phyloP scores from a whole-genome alignment of 2,797 vertebrate species.

The Geotria australis region DNA sequence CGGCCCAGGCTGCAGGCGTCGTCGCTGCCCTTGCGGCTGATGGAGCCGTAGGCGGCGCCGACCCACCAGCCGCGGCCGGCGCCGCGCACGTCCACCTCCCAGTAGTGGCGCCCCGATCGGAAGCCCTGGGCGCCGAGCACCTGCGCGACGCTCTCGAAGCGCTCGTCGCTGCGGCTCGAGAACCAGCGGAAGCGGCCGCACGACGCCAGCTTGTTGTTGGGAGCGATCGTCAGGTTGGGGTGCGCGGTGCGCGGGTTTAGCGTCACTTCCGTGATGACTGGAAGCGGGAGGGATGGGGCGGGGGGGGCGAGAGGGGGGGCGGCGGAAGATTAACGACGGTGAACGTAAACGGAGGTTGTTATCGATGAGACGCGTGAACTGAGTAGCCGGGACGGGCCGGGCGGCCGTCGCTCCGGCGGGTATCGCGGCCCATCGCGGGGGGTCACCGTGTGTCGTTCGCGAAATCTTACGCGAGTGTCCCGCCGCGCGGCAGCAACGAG shows the following conservation, averaged over 20 bases:
- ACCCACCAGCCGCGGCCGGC: conserved; percentile 19
- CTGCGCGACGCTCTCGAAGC: conserved; percentile 16
- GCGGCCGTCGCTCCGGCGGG: too few species aligned
- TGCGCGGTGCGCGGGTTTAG: conserved; percentile 15
- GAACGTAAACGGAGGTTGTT: too few species aligned
- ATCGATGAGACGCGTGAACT: too few species aligned
- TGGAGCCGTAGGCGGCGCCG: conserved; percentile 12
- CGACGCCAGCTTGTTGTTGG: conserved; percentile 8
- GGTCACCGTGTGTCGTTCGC: too few species aligned
- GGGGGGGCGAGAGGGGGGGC: too few species aligned
- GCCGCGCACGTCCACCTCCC: conserved; percentile 18
- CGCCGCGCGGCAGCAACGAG: too few species aligned
- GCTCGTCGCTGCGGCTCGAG: conserved; percentile 6
- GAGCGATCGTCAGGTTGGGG: conserved; percentile 10
- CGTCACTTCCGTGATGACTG: not conserved
- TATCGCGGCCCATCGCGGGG: too few species aligned
- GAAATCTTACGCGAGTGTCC: too few species aligned
- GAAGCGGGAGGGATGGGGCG: too few species aligned
- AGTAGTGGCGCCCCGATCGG: conserved; percentile 19
- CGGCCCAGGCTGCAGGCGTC: conserved; percentile 12
- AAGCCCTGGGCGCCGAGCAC: conserved; percentile 15
- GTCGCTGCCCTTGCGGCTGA: conserved; percentile 11
- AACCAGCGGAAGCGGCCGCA: conserved; percentile 8
- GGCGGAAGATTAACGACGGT: too few species aligned
- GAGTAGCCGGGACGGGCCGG: too few species aligned